A percentile compares a stretch with the other conserved stretches of the same genome.
Conservation (phyloP, 2,888 invertebrate genomes). For the Hedya salicella region DNA sequence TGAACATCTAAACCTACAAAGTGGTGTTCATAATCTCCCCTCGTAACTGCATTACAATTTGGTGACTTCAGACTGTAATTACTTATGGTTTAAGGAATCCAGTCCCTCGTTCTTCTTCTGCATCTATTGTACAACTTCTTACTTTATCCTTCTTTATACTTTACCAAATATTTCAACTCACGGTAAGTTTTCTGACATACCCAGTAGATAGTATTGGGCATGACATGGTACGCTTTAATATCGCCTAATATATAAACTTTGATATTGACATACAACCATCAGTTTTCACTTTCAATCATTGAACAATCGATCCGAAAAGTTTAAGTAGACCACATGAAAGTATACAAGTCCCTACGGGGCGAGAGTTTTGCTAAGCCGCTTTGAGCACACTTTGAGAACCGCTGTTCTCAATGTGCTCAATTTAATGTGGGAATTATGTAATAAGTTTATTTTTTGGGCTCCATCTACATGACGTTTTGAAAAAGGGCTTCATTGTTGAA, state of each 20-base stretch:
- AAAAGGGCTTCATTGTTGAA: too few relatives aligned
- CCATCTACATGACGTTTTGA: too few relatives aligned
- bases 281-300: background rate
- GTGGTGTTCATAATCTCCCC: slow-evolving; percentile 84
- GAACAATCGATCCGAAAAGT: background rate
- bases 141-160: slow-evolving; percentile 56
- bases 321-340: too few relatives aligned
- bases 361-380: too few relatives aligned
- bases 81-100: slow-evolving; percentile 85
- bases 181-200: slow-evolving; percentile 31
- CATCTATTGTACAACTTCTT: slow-evolving; percentile 53
- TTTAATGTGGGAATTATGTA: too few relatives aligned
- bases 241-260: background rate
- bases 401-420: too few relatives aligned
- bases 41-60: slow-evolving; percentile 86
- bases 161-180: slow-evolving; percentile 44
- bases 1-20: slow-evolving; percentile 61
- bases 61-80: slow-evolving; percentile 85
- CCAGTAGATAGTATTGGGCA: slow-evolving; percentile 40
- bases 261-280: background rate
- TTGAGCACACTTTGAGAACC: too few relatives aligned
- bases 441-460: too few relatives aligned
- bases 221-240: slow-evolving; percentile 27
- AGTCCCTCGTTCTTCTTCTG: slow-evolving; percentile 81
- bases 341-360: too few relatives aligned